Conservation (phyloP, 2,113 vertebrate genomes). For the Hydrochoerus hydrochaeris region DNA sequence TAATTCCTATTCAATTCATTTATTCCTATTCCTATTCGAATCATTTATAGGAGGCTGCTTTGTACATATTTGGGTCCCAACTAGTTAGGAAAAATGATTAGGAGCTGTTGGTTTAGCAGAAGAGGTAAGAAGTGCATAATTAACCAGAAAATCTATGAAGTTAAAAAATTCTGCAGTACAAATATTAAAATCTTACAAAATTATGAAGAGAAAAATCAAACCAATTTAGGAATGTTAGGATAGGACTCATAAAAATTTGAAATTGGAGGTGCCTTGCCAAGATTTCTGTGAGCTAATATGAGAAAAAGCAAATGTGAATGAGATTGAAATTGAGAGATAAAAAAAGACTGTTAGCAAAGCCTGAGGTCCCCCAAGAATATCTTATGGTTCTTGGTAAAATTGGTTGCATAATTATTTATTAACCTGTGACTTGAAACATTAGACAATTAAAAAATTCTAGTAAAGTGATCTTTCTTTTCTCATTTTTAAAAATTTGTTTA, state of each 20-base stretch:
- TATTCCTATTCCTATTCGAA: too few species aligned
- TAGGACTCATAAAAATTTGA: background rate
- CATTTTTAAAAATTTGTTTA: background rate
- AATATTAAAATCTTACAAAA: background rate
- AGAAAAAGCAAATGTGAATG: background rate
- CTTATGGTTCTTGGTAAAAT: background rate
- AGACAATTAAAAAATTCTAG: background rate
- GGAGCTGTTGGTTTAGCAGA: background rate
- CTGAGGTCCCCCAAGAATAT: rapidly evolving
- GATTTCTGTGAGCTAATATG: background rate
- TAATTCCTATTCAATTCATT: background rate
- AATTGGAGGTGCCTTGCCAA: background rate
- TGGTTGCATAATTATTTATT: background rate
- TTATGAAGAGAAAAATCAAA: background rate
- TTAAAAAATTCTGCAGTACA: background rate
- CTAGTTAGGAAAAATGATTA: background rate
- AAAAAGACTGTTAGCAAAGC: background rate
- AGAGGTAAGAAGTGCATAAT: background rate
- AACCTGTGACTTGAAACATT: background rate
- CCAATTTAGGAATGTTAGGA: background rate
- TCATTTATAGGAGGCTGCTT: background rate
- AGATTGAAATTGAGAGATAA: background rate
- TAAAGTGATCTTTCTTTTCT: background rate
- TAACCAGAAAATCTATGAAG: background rate
- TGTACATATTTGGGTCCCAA: background rate